Percentiles rank a stretch among this genome's conserved stretches.
Evolutionary conservation across 1,140 invertebrate species (phyloP).

Genomic region (Drosophila melanica): DNA sequence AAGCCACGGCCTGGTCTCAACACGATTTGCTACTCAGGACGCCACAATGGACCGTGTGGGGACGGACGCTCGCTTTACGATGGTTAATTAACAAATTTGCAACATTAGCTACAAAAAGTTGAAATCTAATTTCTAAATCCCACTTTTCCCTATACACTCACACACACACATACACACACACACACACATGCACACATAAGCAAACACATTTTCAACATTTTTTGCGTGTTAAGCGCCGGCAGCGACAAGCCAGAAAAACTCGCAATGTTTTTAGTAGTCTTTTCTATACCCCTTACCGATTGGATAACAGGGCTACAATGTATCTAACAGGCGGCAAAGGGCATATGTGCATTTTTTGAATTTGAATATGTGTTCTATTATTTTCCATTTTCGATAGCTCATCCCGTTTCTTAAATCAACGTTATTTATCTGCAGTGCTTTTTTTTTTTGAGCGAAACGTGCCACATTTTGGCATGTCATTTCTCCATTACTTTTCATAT

Average conservation of each 20-base stretch:
- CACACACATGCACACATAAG: too few species aligned
- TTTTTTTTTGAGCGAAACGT: too few species aligned
- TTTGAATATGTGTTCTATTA: not conserved
- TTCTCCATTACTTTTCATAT: too few species aligned
- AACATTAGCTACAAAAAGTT: constrained; percentile 53
- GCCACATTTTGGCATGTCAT: too few species aligned
- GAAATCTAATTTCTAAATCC: constrained; percentile 14
- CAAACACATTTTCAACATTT: constrained; percentile 1
- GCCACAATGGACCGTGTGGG: constrained; percentile 9
- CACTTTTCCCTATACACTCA: not conserved
- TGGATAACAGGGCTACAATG: too few species aligned
- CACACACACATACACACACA: too few species aligned
- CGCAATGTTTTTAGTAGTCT: not conserved
- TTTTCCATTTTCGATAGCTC: not conserved
- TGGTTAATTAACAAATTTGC: constrained; percentile 57
- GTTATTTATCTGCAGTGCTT: too few species aligned
- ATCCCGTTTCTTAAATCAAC: too few species aligned
- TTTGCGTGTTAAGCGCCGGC: constrained; percentile 15
- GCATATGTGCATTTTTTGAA: too few species aligned
- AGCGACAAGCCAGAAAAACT: constrained; percentile 14
- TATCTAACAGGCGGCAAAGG: too few species aligned
- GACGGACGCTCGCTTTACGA: constrained; percentile 2
- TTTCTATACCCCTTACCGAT: constrained; percentile 20
- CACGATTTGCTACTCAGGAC: constrained; percentile 47
- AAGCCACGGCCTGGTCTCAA: constrained; percentile 7